phyloP scores from a whole-genome alignment of 2,797 vertebrate genomes.

The Gymnocypris eckloni region DNA sequence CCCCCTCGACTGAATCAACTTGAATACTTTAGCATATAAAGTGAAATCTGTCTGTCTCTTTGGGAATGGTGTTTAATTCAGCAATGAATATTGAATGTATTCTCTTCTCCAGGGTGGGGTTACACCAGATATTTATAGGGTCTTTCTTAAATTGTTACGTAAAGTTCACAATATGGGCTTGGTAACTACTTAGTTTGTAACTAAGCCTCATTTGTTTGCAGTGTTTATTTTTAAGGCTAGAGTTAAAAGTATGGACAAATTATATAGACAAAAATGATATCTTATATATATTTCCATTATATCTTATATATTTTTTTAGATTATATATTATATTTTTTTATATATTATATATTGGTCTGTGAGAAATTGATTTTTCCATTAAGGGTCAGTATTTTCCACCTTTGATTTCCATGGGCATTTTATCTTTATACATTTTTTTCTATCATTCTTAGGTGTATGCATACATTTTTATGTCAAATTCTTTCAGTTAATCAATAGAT shows the following conservation, averaged over 20 bases:
- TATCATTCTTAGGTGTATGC: too few species aligned
- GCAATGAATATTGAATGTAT: not conserved
- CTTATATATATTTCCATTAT: too few species aligned
- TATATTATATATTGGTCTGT: not conserved
- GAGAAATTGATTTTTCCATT: not conserved
- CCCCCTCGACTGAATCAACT: not conserved
- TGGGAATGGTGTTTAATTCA: not conserved
- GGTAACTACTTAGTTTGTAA: not conserved
- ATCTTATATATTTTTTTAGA: too few species aligned
- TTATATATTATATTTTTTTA: too few species aligned
- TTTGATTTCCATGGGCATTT: too few species aligned
- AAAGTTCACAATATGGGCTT: not conserved
- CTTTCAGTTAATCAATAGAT: too few species aligned
- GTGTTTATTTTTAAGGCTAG: too few species aligned
- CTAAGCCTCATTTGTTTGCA: not conserved
- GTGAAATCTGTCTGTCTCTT: not conserved
- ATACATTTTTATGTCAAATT: too few species aligned
- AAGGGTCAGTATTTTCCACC: not conserved
- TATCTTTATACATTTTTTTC: too few species aligned
- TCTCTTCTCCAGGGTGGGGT: not conserved
- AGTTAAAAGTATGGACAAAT: not conserved
- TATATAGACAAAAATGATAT: not conserved
- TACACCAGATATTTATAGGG: not conserved
- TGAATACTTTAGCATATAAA: slow-evolving; percentile 20
- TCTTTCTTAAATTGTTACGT: not conserved